Percentiles rank a stretch among this genome's conserved stretches.
These are phyloP conservation scores for Carettochelys insculpta DNA, from an alignment of 2,113 vertebrate genomes.

Conservation along the genomic window DNA sequence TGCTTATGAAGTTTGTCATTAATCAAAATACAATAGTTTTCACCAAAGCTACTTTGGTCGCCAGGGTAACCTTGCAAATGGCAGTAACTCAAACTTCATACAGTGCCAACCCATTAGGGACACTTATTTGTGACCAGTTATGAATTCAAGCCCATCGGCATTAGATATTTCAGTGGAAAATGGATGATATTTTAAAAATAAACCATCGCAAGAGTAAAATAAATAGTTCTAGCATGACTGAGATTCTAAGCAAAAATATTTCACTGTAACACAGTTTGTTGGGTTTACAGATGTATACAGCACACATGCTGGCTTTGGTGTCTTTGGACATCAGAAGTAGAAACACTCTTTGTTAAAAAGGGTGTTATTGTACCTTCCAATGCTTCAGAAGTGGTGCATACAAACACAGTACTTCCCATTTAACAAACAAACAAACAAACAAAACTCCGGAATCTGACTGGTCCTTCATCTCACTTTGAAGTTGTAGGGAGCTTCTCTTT, in stretches of 20 bases:
- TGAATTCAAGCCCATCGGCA: background rate
- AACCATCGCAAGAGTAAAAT: background rate
- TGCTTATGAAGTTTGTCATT: conserved; percentile 58
- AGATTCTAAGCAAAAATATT: background rate
- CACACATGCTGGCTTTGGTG: background rate
- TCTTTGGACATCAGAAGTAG: background rate
- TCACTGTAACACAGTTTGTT: background rate
- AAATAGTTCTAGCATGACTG: background rate
- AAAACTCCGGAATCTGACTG: too few relatives aligned
- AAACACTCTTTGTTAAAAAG: background rate
- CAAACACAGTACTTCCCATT: background rate
- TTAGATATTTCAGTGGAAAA: background rate
- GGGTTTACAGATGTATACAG: background rate
- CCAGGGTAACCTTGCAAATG: conserved; percentile 64
- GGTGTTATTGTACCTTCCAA: background rate
- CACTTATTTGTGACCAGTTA: conserved; percentile 1
- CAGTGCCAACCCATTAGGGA: background rate
- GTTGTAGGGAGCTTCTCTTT: background rate
- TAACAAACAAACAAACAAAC: too few relatives aligned
- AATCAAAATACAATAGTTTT: conserved; percentile 56
- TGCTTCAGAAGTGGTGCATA: background rate
- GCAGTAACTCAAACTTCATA: conserved; percentile 27
- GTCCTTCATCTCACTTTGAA: background rate
- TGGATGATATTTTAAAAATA: background rate
- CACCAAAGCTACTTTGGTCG: conserved; percentile 30